phyloP scores from a whole-genome alignment of 1,140 invertebrate species.

The Sweltsa coloradensis region DNA sequence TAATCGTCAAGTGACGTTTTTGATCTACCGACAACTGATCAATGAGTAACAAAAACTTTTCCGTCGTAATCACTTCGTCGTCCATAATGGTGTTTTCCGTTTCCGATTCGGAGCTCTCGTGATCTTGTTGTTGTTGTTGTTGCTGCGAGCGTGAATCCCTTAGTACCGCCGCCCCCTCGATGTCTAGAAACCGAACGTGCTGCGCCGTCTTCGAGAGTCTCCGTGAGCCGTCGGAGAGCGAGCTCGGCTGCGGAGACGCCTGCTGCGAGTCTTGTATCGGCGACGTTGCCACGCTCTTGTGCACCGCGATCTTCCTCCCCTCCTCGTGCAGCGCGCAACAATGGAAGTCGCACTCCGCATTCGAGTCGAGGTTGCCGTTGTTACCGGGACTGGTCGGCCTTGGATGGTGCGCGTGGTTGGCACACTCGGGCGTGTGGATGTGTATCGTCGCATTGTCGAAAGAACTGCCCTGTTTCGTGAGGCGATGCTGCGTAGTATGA shows the following conservation, averaged over 20 bases:
- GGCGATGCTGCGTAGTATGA: slow-evolving; percentile 30
- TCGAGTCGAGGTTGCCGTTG: slow-evolving; percentile 30
- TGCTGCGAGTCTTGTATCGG: slow-evolving; percentile 75
- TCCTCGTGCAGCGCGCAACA: slow-evolving; percentile 88
- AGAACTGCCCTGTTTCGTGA: slow-evolving; percentile 52
- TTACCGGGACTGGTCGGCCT: slow-evolving; percentile 41
- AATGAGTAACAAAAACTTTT: slow-evolving; percentile 83
- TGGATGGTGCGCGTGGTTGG: slow-evolving; percentile 55
- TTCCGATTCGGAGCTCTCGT: slow-evolving; percentile 81
- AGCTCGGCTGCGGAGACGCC: slow-evolving; percentile 41
- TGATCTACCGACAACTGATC: slow-evolving; percentile 85
- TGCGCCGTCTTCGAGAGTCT: slow-evolving; percentile 37
- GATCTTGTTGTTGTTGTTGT: slow-evolving; percentile 42
- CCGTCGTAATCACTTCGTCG: slow-evolving; percentile 74
- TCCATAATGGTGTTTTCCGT: slow-evolving; percentile 85
- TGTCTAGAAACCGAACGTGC: slow-evolving; percentile 64
- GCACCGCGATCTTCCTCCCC: slow-evolving; percentile 76
- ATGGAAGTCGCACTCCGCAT: slow-evolving; percentile 82
- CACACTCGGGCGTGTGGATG: slow-evolving; percentile 74
- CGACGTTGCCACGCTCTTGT: slow-evolving; percentile 81
- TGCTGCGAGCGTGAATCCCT: slow-evolving; percentile 23
- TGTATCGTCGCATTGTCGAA: slow-evolving; percentile 63
- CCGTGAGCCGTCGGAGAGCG: slow-evolving; percentile 33
- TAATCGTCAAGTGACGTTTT: slow-evolving; percentile 80
- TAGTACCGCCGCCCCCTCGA: slow-evolving; percentile 39